A percentile compares a stretch with the other conserved stretches of the same genome.
These are phyloP conservation scores for Temnothorax nylanderi DNA, from an alignment of 1,140 invertebrate species.

Conservation along the genomic window DNA sequence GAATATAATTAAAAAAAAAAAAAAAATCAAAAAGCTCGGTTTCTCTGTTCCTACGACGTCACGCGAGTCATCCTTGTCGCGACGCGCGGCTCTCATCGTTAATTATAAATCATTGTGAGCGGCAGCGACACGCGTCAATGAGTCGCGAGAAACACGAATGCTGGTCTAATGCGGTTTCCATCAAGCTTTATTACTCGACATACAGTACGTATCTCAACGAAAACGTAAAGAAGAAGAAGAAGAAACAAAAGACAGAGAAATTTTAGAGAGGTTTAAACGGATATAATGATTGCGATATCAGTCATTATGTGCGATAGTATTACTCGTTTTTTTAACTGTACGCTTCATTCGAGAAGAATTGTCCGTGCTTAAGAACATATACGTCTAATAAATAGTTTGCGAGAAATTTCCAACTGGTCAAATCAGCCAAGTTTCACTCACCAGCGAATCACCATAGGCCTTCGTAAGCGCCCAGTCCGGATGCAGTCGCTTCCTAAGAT, in stretches of 20 bases:
- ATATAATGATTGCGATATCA: conserved; percentile 59
- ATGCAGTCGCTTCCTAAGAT: background rate
- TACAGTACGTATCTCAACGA: conserved; percentile 55
- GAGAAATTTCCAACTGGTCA: conserved; percentile 55
- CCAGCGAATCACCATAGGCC: conserved; percentile 6
- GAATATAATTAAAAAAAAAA: background rate
- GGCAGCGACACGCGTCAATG: conserved; percentile 3
- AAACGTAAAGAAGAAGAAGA: background rate
- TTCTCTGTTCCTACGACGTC: conserved; percentile 43
- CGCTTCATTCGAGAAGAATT: conserved; percentile 55
- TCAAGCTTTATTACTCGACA: conserved; percentile 26
- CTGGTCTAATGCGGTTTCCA: conserved; percentile 43
- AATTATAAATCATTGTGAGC: conserved; percentile 38
- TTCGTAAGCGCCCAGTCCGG: background rate
- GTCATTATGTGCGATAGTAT: conserved; percentile 61
- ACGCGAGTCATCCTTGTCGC: conserved; percentile 28
- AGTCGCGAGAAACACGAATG: background rate
- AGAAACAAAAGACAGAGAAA: conserved; percentile 35
- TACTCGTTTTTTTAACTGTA: conserved; percentile 62
- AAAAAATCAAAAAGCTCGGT: conserved; percentile 33
- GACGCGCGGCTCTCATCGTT: conserved; percentile 7
- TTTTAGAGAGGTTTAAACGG: conserved; percentile 50
- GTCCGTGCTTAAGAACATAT: conserved; percentile 63
- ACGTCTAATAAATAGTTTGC: conserved; percentile 63
- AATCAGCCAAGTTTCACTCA: conserved; percentile 40